Conservation (phyloP, 2,888 invertebrate species). For the Empis livida region DNA sequence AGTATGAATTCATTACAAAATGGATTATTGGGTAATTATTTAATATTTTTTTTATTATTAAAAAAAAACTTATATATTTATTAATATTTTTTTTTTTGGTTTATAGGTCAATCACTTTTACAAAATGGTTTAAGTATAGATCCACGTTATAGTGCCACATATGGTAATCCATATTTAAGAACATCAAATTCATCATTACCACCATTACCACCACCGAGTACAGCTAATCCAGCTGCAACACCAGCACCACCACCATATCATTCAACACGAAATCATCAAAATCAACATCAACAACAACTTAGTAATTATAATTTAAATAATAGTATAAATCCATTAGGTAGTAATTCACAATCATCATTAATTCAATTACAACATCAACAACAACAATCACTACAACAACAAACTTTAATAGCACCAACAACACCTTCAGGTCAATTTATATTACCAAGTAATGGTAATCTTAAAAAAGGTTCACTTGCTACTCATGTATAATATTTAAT, state of each 20-base stretch:
- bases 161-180: slow-evolving; percentile 77
- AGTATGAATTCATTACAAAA: slow-evolving; percentile 36
- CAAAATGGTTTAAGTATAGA: slow-evolving; percentile 47
- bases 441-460: slow-evolving; percentile 34
- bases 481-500: slow-evolving; percentile 44
- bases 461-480: slow-evolving; percentile 40
- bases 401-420: slow-evolving; percentile 43
- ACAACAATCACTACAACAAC: slow-evolving; percentile 46
- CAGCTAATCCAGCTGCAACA: slow-evolving; percentile 63
- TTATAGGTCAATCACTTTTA: slow-evolving; percentile 31
- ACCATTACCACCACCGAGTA: slow-evolving; percentile 45
- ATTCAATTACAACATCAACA: slow-evolving; percentile 43
- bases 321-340: slow-evolving; percentile 3
- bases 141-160: slow-evolving; percentile 77
- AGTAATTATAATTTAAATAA: slow-evolving; percentile 5
- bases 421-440: slow-evolving; percentile 35
- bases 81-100: slow-evolving; percentile 19
- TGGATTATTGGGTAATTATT: slow-evolving; percentile 33
- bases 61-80: slow-evolving; percentile 31
- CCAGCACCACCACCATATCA: slow-evolving; percentile 71
- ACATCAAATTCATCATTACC: slow-evolving; percentile 44
- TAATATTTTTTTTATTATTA: no score
- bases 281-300: slow-evolving; percentile 17
- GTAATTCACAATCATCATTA: slow-evolving; percentile 35
- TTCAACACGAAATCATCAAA: slow-evolving; percentile 25